These are phyloP conservation scores for Thalassarche chlororhynchos DNA, from an alignment of 2,113 vertebrate genomes.

Conservation along the genomic window DNA sequence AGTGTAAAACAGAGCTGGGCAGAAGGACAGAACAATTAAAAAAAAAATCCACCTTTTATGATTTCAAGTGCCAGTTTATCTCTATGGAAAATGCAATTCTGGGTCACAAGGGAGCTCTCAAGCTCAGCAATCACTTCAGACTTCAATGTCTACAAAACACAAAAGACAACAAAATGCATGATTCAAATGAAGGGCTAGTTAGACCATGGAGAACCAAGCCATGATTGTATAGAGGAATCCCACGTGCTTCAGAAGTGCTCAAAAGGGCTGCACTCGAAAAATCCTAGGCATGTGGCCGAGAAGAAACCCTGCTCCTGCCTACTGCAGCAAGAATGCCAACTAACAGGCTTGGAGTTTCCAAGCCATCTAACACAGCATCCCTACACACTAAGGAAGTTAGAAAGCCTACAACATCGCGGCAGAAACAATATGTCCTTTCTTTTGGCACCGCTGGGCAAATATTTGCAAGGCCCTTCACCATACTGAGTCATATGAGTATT, in stretches of 20 bases:
- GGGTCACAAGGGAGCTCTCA: slow-evolving; percentile 39
- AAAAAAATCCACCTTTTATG: neutral
- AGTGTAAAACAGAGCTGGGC: neutral
- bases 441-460: neutral
- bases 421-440: neutral
- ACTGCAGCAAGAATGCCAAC: neutral
- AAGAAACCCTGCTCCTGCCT: neutral
- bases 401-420: neutral
- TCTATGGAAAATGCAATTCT: slow-evolving; percentile 8
- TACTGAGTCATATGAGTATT: neutral
- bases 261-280: neutral
- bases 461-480: neutral
- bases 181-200: slow-evolving; percentile 10
- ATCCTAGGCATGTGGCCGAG: neutral
- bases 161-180: slow-evolving; percentile 19
- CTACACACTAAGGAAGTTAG: neutral
- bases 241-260: neutral
- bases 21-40: slow-evolving; percentile 12
- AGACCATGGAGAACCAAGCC: neutral
- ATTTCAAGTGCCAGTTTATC: slow-evolving; percentile 26
- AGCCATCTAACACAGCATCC: neutral
- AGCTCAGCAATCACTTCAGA: neutral
- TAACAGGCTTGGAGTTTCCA: neutral
- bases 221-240: neutral
- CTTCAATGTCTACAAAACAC: neutral